These are phyloP conservation scores for Chirona hameri DNA, from an alignment of 2,888 invertebrate genomes.

Conservation along the genomic window DNA sequence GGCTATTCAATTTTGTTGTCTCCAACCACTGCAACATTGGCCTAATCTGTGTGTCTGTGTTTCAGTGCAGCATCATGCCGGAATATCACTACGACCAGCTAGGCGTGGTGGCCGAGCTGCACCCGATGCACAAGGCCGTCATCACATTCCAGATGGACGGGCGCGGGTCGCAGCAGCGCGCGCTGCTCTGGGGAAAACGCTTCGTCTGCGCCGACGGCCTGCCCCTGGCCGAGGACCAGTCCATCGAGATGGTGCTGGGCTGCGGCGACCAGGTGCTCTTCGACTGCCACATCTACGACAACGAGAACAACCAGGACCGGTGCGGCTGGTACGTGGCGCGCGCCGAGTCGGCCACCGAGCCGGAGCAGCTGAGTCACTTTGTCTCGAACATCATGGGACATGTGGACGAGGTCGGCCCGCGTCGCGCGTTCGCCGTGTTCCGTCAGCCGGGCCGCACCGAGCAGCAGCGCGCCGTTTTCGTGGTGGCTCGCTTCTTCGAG, in stretches of 20 bases:
- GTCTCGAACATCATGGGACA: background rate
- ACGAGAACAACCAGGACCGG: background rate
- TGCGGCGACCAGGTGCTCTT: background rate
- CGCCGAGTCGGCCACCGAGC: background rate
- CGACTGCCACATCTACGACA: conserved; percentile 1
- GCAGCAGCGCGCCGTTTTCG: background rate
- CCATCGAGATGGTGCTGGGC: background rate
- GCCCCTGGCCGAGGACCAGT: background rate
- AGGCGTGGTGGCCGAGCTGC: background rate
- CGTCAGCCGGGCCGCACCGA: background rate
- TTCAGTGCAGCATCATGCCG: background rate
- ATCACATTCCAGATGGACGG: background rate
- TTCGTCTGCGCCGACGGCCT: background rate
- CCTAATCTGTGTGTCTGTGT: background rate
- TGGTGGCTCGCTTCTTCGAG: background rate
- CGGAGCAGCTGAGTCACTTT: background rate
- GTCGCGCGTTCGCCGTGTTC: background rate
- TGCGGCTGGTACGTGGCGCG: conserved; percentile 7
- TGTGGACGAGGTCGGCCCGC: background rate
- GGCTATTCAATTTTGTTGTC: too few relatives aligned
- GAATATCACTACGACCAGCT: background rate
- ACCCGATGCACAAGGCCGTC: background rate
- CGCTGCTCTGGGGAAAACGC: background rate
- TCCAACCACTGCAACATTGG: too few relatives aligned
- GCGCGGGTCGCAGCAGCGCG: background rate